Evolutionary conservation across 2,797 vertebrate genomes (phyloP).

Genomic region (Crocodylus rhombifer): DNA sequence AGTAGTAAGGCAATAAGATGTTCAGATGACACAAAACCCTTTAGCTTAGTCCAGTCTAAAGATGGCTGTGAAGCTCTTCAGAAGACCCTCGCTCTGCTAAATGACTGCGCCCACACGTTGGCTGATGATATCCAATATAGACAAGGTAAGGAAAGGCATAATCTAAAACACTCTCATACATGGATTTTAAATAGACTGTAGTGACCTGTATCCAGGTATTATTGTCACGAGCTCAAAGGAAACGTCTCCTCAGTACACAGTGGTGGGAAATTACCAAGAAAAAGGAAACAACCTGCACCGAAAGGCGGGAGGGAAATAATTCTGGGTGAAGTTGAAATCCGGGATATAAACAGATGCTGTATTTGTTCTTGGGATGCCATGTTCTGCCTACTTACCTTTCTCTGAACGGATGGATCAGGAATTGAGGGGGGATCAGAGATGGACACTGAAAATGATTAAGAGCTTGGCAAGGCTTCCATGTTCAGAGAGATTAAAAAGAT

Average conservation of each 20-base stretch:
- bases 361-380: not conserved
- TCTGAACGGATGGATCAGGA: not conserved
- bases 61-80: not conserved
- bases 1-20: not conserved
- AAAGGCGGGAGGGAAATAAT: not conserved
- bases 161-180: not conserved
- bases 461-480: not conserved
- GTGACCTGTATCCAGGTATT: not conserved
- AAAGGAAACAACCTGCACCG: not conserved
- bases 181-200: not conserved
- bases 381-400: not conserved
- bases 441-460: not conserved
- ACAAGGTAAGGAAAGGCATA: not conserved
- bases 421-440: not conserved
- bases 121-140: not conserved
- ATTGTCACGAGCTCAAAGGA: not conserved
- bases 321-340: not conserved
- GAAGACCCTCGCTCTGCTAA: not conserved
- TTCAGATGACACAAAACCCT: not conserved
- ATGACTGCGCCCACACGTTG: not conserved
- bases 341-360: not conserved
- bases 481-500: slow-evolving; percentile 38
- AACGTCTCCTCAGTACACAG: not conserved
- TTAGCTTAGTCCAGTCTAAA: not conserved
- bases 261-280: not conserved